Evolutionary conservation across 2,797 vertebrate species (phyloP), one percentile per base, ranked within the genome.

Genomic region (Cichlasoma orientale): DNA sequence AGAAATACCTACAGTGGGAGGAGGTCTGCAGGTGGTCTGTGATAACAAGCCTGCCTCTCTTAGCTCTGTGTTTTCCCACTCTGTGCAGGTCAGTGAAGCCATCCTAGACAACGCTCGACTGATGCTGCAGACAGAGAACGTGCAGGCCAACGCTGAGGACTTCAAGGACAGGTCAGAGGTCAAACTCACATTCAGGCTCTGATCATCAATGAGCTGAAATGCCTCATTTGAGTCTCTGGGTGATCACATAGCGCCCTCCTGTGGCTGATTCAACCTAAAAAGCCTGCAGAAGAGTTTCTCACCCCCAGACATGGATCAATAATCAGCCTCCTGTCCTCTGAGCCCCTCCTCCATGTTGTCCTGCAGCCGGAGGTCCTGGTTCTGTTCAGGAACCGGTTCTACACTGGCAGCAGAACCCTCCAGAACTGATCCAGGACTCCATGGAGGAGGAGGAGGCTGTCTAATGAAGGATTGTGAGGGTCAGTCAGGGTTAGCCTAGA

Each of bases 61-160:
- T 29, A 80, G 31, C 1, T 7, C 47, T 74, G 11, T 75, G 14
- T 19, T 70, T 72, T 79, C 59, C 58, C 19, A 8, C 68, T 66
- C 7, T 55, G 44, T 80, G 33, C 86, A 99, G 97, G 97, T 99
- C 76, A 97, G 97, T 0, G 97, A 98, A 87, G 95, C 96, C 3
- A 97, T 97, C 86, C 89, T 99, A 88, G 95, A 97, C 86, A 98
- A 99, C 2, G 97, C 98, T 71, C 94, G 94, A 12, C 96, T 99
- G 57, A 96, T 97, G 95, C 95, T 99, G 76, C 97, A 97, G 93
- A 97, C 95, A 0, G 98, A 99, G 88, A 98, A 97, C 23, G 89
- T 96, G 71, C 98, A 99, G 92, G 97, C 97, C 29, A 97, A 94
- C 3, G 97, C 96, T 0, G 97, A 98, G 78, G 97, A 98, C 89